Conservation (phyloP, 2,888 invertebrate genomes). For the Ecliptopera silaceata region DNA sequence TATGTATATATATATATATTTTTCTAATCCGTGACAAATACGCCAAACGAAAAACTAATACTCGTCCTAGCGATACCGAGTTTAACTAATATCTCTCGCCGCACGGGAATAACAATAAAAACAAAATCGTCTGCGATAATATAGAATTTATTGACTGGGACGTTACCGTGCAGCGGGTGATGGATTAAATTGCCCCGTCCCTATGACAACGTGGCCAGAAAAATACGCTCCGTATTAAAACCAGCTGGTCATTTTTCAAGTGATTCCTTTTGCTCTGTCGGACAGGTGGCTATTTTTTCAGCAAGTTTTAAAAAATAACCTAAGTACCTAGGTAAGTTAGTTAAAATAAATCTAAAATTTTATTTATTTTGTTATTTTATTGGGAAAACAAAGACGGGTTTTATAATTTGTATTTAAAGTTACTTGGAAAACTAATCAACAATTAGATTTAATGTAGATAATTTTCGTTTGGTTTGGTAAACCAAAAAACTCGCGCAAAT, state of each 20-base stretch:
- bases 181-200: slow-evolving; percentile 83
- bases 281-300: slow-evolving; percentile 65
- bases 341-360: too few relatives aligned
- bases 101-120: slow-evolving; percentile 71
- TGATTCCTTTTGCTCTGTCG: slow-evolving; percentile 80
- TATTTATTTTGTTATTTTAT: too few relatives aligned
- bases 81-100: slow-evolving; percentile 61
- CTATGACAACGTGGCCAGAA: slow-evolving; percentile 82
- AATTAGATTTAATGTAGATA: too few relatives aligned
- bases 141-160: slow-evolving; percentile 79
- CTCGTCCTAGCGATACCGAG: slow-evolving; percentile 1
- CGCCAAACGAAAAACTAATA: too few relatives aligned
- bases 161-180: slow-evolving; percentile 72
- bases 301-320: slow-evolving; percentile 39
- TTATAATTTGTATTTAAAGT: too few relatives aligned
- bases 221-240: slow-evolving; percentile 80
- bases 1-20: too few relatives aligned
- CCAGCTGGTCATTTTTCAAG: slow-evolving; percentile 83
- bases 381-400: too few relatives aligned
- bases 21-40: too few relatives aligned
- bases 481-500: too few relatives aligned
- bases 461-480: too few relatives aligned
- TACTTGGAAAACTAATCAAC: too few relatives aligned
- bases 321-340: too few relatives aligned
- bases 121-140: slow-evolving; percentile 75